Evolutionary conservation across 2,113 vertebrate species (phyloP), one percentile per base, ranked within the genome.

Genomic region (Atherinomorus stipes): DNA sequence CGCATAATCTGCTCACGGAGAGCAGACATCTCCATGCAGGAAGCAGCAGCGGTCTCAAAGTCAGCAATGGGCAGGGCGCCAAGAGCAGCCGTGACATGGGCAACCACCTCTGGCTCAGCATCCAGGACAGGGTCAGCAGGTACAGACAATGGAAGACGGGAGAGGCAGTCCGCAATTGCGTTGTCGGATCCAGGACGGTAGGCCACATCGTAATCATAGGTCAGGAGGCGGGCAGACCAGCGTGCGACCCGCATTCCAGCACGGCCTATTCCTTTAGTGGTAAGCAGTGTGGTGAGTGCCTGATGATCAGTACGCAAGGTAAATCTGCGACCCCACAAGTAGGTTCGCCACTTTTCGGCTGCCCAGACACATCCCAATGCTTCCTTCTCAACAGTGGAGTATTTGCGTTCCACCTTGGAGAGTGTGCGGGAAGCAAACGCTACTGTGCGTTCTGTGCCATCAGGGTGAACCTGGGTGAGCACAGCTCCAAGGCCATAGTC

Each of bases 71-170:
- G 18, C 10, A 31, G 18, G 1, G 53, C n/a, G 19, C 11, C 3
- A 19, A 47, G 19, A 2, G 22, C 45, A 56, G 51, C 37, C 49
- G 44, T 49, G 37, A 70, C 38, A 15, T 59, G 28, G 11, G 44
- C 26, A 1, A 59, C 44, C 42, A 70, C 12, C 4, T 70, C 44
- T 8, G 54, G 66, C 37, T 70, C 66, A 25, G 64, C 7, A 40
- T 49, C 26, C 12, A 7, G 28, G 6, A 6, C 6, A 6, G 28
- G 6, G 28, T 28, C 28, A 28, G 28, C 28, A 3, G 28, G 6
- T 6, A 28, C 28, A 28, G 28, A 6, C 6, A 28, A 28, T 3
- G 42, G 42, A 21, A 69, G 19, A 12, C 18, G 8, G 47, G 65
- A 45, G 13, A 45, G 25, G n/a, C 65, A 68, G 23, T 68, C 52